Conservation (phyloP, 2,113 vertebrate species). For the Nanorana parkeri region DNA sequence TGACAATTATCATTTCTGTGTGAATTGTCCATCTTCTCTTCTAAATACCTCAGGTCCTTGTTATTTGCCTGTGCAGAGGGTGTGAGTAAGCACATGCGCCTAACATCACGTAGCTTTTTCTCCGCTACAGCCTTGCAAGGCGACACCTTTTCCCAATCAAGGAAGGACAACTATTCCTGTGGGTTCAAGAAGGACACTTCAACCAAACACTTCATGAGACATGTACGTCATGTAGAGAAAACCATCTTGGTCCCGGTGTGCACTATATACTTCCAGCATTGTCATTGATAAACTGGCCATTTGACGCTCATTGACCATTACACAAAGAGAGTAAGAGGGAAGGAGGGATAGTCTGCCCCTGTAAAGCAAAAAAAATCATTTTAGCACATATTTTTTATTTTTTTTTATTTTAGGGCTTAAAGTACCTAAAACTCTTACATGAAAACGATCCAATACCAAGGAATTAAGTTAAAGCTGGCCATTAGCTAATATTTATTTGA, state of each 20-base stretch:
- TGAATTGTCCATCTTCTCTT: slow-evolving; percentile 12
- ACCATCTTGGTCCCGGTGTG: slow-evolving; percentile 75
- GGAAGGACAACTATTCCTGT: not conserved
- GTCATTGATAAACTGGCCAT: slow-evolving; percentile 78
- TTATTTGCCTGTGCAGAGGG: not conserved
- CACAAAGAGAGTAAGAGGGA: slow-evolving; percentile 75
- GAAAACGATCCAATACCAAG: too few species aligned
- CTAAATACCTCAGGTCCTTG: slow-evolving; percentile 12
- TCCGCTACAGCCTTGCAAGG: not conserved
- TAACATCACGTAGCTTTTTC: not conserved
- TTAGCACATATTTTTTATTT: not conserved
- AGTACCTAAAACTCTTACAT: too few species aligned
- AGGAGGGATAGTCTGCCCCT: slow-evolving; percentile 78
- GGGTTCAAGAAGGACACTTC: not conserved
- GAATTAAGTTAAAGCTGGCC: too few species aligned
- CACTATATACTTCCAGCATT: slow-evolving; percentile 79
- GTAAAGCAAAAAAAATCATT: not conserved
- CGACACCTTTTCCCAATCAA: not conserved
- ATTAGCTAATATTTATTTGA: too few species aligned
- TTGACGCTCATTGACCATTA: slow-evolving; percentile 76
- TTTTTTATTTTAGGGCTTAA: too few species aligned
- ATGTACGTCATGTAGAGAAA: slow-evolving; percentile 85
- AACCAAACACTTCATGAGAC: slow-evolving; percentile 81
- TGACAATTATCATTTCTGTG: not conserved
- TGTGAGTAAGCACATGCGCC: too few species aligned